Percentiles rank a stretch among this genome's conserved stretches.
Conservation (phyloP, 64 coral and sea anemone species). For the Pachyseris speciosa region DNA sequence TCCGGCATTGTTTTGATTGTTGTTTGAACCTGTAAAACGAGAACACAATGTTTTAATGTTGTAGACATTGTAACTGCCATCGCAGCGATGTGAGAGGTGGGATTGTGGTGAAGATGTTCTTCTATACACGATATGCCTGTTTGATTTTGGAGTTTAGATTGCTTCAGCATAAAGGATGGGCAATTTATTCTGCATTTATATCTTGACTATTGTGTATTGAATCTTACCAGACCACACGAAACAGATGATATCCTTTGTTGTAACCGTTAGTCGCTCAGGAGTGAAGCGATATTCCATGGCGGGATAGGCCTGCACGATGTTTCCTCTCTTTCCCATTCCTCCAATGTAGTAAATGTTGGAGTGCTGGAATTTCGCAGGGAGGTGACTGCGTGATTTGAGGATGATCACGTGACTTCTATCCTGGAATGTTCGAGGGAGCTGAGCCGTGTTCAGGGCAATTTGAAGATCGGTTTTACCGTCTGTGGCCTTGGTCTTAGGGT, state of each 20-base stretch:
- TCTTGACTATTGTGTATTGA: background rate
- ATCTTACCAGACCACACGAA: conserved; percentile 62
- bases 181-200: too few species aligned
- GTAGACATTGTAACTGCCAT: too few species aligned
- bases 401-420: conserved; percentile 68
- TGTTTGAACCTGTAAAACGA: conserved; percentile 14
- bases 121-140: too few species aligned
- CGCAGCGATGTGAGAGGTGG: too few species aligned
- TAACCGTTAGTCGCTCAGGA: conserved; percentile 51
- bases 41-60: background rate
- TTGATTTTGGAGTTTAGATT: too few species aligned
- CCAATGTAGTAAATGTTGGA: conserved; percentile 51
- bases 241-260: conserved; percentile 45
- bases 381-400: background rate
- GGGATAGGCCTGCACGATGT: conserved; percentile 63
- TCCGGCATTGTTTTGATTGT: conserved; percentile 32
- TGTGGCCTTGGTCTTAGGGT: conserved; percentile 45
- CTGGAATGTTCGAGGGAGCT: conserved; percentile 44
- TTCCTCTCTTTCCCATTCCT: conserved; percentile 71
- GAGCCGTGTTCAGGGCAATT: conserved; percentile 49
- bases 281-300: conserved; percentile 69
- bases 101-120: too few species aligned
- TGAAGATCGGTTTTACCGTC: conserved; percentile 45
- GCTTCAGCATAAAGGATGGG: too few species aligned
- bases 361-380: conserved; percentile 23